These are phyloP conservation scores for Aleiodes sp. DNA, from an alignment of 1,140 invertebrate genomes.

Conservation along the genomic window DNA sequence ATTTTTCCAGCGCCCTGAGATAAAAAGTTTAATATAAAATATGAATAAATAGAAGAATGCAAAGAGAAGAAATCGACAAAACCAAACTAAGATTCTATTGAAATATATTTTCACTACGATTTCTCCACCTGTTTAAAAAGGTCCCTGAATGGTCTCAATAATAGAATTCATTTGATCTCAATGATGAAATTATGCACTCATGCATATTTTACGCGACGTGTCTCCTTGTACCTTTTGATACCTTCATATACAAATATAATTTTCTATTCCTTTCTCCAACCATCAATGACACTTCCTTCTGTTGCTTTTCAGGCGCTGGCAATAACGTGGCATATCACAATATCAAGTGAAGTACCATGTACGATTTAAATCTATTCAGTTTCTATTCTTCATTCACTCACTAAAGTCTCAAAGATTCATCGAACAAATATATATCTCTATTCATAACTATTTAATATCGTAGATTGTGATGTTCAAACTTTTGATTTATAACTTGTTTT, in stretches of 20 bases:
- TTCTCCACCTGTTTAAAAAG: not conserved
- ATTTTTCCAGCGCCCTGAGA: too few relatives aligned
- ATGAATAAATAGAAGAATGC: not conserved
- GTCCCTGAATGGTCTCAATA: not conserved
- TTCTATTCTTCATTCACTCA: not conserved
- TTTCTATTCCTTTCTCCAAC: conserved; percentile 1
- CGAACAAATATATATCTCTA: conserved; percentile 20
- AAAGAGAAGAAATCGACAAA: not conserved
- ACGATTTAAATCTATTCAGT: not conserved
- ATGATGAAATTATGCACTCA: conserved; percentile 12
- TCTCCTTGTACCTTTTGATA: not conserved
- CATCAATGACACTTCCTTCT: not conserved
- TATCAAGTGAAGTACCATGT: not conserved
- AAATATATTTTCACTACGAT: not conserved
- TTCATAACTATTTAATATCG: not conserved
- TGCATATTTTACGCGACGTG: conserved; percentile 13
- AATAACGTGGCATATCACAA: conserved; percentile 2
- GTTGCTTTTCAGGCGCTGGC: conserved; percentile 29
- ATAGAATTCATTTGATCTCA: not conserved
- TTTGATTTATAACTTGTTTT: too few relatives aligned
- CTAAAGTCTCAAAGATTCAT: not conserved
- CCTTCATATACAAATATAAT: conserved; percentile 17
- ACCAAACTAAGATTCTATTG: too few relatives aligned
- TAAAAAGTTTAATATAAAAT: too few relatives aligned
- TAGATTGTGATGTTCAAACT: not conserved